Percentiles rank a stretch among this genome's conserved stretches.
phyloP scores from a whole-genome alignment of 2,888 invertebrate genomes.

The Brenthis daphne region DNA sequence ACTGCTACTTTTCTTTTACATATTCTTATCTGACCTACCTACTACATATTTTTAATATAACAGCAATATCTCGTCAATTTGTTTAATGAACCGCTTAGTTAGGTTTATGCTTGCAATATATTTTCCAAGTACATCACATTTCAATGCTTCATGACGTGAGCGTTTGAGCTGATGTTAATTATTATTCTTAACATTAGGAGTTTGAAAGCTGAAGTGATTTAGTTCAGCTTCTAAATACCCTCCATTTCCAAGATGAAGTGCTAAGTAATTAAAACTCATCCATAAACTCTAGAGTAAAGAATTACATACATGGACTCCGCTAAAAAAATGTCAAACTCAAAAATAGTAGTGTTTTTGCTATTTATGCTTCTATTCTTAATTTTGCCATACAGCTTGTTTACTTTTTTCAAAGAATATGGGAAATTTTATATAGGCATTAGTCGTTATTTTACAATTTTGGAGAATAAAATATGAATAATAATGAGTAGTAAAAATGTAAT shows the following conservation, averaged over 20 bases:
- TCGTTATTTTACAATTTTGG: too few relatives aligned
- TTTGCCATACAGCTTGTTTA: conserved; percentile 8
- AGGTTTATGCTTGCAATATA: conserved; percentile 55
- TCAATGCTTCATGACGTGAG: conserved; percentile 49
- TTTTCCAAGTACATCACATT: conserved; percentile 57
- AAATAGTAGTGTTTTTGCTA: too few relatives aligned
- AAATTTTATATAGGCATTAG: too few relatives aligned
- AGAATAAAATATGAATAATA: too few relatives aligned
- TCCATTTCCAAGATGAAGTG: conserved; percentile 5
- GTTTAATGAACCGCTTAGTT: conserved; percentile 52
- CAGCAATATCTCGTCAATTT: conserved; percentile 46
- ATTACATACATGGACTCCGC: not conserved
- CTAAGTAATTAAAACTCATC: not conserved
- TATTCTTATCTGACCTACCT: not conserved
- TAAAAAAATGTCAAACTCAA: too few relatives aligned
- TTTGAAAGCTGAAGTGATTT: conserved; percentile 23
- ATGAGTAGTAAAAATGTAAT: too few relatives aligned
- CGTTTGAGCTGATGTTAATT: conserved; percentile 63
- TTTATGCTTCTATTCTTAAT: too few relatives aligned
- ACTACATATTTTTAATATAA: conserved; percentile 4
- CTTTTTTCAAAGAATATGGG: not conserved
- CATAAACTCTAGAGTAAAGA: not conserved
- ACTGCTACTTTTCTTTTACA: conserved; percentile 8
- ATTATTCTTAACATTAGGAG: conserved; percentile 59
- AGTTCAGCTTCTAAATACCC: conserved; percentile 5